phyloP scores from a whole-genome alignment of 2,113 vertebrate species.

The Pipra filicauda region DNA sequence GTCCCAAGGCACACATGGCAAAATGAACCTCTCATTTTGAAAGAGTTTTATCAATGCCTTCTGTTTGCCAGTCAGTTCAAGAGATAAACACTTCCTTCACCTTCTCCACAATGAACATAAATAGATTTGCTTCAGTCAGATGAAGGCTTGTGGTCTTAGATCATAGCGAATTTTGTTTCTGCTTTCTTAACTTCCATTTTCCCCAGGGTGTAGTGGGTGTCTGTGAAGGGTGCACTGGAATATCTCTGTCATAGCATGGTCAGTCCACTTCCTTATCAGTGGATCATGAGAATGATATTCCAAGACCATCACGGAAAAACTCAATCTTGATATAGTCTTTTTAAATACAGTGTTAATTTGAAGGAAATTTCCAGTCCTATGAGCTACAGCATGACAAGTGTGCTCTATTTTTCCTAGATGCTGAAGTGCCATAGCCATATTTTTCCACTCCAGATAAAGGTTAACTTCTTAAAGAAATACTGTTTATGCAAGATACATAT shows the following conservation, averaged over 20 bases:
- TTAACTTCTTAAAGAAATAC: slow-evolving; percentile 19
- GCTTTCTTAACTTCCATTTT: slow-evolving; percentile 68
- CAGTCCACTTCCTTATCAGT: neutral
- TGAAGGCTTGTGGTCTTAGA: slow-evolving; percentile 32
- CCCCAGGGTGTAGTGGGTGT: neutral
- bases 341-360: neutral
- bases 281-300: slow-evolving; percentile 45
- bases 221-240: slow-evolving; percentile 59
- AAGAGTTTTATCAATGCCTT: slow-evolving; percentile 5
- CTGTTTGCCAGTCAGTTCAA: neutral
- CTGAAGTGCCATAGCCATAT: neutral
- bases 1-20: neutral
- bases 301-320: slow-evolving; percentile 48
- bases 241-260: slow-evolving; percentile 8
- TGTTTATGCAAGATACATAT: neutral
- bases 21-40: neutral
- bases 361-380: slow-evolving; percentile 46
- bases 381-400: neutral
- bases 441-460: slow-evolving; percentile 43
- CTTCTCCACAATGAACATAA: slow-evolving; percentile 45
- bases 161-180: slow-evolving; percentile 55
- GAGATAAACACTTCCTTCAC: slow-evolving; percentile 54
- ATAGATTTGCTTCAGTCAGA: slow-evolving; percentile 39
- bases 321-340: neutral
- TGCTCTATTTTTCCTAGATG: slow-evolving; percentile 34